Base-by-base conservation (phyloP, 2,888 invertebrate genomes). In the Latrodectus elegans region DNA sequence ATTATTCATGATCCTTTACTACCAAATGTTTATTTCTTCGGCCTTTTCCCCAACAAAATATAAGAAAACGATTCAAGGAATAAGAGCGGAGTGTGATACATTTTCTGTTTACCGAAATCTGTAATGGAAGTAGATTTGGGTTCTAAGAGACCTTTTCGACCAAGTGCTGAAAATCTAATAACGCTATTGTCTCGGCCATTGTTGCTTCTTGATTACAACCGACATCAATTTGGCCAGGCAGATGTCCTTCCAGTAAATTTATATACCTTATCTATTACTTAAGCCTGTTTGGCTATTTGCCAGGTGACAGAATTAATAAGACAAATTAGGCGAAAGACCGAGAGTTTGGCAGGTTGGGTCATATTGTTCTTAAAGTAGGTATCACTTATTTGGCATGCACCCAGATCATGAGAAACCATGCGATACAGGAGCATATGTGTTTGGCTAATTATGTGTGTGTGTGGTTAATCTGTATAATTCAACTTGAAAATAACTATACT, bases 251-350 rank as follows among this genome's bases (percentile, higher is more conserved):
- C 65, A 73, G 55, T 71, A 78, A 73, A 65, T 77, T 53, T 72
- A 72, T 84, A 78, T 73, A 65, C 67, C 64, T 51, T 79, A 85
- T 78, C 79, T 85, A 78, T 79, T 85, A 85, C 79, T 85, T 85
- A 85, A 75, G 77, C 73, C 68, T n/a, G 84, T 67, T 67, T 85
- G 85, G 85, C 85, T 68, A 68, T 79, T n/a, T 73, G 85, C 85
- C 85, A 85, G 85, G 74, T 68, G 85, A 79, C 68, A 85, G 79
- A 85, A 79, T 85, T 85, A 85, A 85, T 85, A 85, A 85, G 85
- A 85, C 71, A 85, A 85, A 85, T 85, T 85, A 85, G 85, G 85
- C 79, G 79, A 85, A 85, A 85, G 85, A 85, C 79, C 79, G 78
- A 74, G 75, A 78, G 79, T 75, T 85, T 74, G 72, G 74, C 68